Base-by-base conservation (phyloP, 2,797 vertebrate genomes). In the Typhlichthys eigenmanni region DNA sequence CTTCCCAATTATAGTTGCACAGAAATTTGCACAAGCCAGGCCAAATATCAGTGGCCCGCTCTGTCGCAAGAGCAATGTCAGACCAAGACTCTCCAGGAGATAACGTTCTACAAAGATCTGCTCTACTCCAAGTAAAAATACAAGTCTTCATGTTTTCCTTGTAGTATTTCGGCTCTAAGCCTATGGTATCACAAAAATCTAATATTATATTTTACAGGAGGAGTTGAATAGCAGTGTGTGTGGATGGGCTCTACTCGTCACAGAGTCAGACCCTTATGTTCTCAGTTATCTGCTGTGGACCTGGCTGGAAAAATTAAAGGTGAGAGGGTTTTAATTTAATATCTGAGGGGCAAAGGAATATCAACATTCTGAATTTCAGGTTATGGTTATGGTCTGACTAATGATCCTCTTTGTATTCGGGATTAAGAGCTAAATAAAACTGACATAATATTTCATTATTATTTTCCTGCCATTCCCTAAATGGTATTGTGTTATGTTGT, bases 241-340 rank as follows among this genome's bases (percentile, higher is more conserved):
- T 47, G 92, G 89, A 53, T 95, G 93, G 93, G 87, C 89, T 55
- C 83, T 89, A 5, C 75, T 95, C 54, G 88, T 89, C 55, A 88
- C 89, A 0, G 93, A 95, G 73, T 83, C 80, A 1, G 87, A 94
- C 62, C 91, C 92, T 59, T 78, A 85, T 5, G 88, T 95, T 50
- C 89, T 94, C 66, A 90, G 86, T 60, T 86, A 81, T 67, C 79
- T 95, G 7, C 69, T 95, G 63, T 94, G 93, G 93, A 87, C 85
- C 32, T 95, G 93, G 94, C 72, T 95, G 65, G 91, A 95, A 17
- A 92, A 86, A 58, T 79, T 94, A 38, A 92, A 84, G 89, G 93
- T 94, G 16, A 83, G 87, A 77, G 59, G 12, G 16, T 58, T 60
- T 19, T 38, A 56, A 76, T 13, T 60, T 45, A 8, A 64, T 12